phyloP scores from a whole-genome alignment of 2,797 vertebrate species.

The Coregonus ussuriensis region DNA sequence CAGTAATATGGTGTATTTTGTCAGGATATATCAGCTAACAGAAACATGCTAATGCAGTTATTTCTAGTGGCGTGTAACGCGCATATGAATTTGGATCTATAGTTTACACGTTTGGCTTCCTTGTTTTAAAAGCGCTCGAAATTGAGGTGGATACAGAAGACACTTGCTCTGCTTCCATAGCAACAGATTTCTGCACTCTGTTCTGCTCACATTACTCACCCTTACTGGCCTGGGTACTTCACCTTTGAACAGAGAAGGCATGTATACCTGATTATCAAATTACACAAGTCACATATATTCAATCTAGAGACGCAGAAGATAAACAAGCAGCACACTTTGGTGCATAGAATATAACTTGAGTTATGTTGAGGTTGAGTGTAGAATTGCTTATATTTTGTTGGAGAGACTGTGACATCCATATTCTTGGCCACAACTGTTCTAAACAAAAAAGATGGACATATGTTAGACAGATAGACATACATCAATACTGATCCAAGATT shows the following conservation, averaged over 20 bases:
- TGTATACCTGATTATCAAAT: background rate
- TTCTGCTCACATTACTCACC: background rate
- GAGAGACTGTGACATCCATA: background rate
- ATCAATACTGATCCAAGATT: background rate
- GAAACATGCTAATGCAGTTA: too few relatives aligned
- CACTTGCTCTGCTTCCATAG: constrained; percentile 2
- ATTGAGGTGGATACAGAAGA: background rate
- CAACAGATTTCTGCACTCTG: background rate
- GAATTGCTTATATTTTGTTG: background rate
- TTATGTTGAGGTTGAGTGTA: background rate
- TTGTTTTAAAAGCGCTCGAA: too few relatives aligned
- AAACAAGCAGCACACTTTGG: background rate
- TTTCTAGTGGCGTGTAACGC: too few relatives aligned
- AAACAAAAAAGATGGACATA: background rate
- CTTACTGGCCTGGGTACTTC: background rate
- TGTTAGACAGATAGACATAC: background rate
- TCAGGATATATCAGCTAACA: too few relatives aligned
- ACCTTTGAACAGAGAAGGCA: background rate
- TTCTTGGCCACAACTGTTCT: background rate
- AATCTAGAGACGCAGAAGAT: background rate
- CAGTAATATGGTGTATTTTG: too few relatives aligned
- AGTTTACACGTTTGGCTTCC: too few relatives aligned
- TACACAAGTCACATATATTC: background rate
- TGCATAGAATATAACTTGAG: too few relatives aligned
- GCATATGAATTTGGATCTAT: too few relatives aligned